Evolutionary conservation across 1,140 invertebrate species (phyloP).

Genomic region (Camponotus vicinus): DNA sequence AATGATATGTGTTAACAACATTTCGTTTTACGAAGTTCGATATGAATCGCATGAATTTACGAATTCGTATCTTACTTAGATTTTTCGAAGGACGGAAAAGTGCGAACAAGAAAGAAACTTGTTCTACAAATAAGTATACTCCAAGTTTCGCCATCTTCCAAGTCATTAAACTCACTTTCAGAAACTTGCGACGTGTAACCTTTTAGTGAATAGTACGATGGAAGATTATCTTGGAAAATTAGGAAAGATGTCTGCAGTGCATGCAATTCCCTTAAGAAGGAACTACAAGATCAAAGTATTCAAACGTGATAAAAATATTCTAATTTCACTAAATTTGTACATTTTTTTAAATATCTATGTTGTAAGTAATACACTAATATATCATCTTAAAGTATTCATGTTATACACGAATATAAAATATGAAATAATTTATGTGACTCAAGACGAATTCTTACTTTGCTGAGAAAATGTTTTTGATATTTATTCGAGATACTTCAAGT

Average conservation of each 20-base stretch:
- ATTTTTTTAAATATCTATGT: not conserved
- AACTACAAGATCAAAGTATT: conserved; percentile 5
- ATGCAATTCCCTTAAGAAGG: not conserved
- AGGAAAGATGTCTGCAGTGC: conserved; percentile 21
- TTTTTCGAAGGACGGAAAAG: not conserved
- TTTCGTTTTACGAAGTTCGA: not conserved
- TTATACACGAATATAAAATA: not conserved
- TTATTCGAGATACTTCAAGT: conserved; percentile 12
- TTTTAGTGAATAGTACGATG: conserved; percentile 47
- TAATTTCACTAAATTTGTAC: not conserved
- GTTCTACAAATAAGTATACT: conserved; percentile 35
- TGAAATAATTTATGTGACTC: conserved; percentile 3
- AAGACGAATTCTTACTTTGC: conserved; percentile 10
- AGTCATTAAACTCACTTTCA: conserved; percentile 54
- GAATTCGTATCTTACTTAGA: not conserved
- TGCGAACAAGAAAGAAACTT: not conserved
- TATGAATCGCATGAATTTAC: not conserved
- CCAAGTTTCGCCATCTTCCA: conserved; percentile 40
- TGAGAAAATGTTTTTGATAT: conserved; percentile 25
- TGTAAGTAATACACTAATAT: conserved; percentile 9
- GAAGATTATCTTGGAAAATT: conserved; percentile 51
- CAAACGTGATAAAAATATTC: conserved; percentile 5
- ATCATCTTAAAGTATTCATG: not conserved
- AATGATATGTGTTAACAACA: not conserved
- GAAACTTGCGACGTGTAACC: conserved; percentile 46